Evolutionary conservation across 2,888 invertebrate genomes (phyloP), one percentile per base, ranked within the genome.

Genomic region (Notodonta dromedarius): DNA sequence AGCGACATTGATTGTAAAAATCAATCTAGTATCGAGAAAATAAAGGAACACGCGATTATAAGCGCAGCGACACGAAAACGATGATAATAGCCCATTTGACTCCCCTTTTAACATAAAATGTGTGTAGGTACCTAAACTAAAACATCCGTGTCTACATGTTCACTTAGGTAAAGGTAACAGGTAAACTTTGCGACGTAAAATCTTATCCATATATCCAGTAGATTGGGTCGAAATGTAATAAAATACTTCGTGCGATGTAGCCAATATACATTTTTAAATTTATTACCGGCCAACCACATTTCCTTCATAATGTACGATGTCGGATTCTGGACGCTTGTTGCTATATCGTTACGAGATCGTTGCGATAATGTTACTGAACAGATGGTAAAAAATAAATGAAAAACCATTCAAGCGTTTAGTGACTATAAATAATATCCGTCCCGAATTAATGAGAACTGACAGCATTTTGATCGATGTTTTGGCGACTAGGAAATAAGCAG

Each of bases 201-300:
- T 73, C 57, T 71, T 62, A 61, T 60, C 61, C 61, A 65, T 61
- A 70, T 52, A 64, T 63, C 58, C 51, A 5, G 52, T 60, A 63
- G 61, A 71, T 69, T 69, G 63, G 64, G 64, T 69, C 64, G 56
- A n/a, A 55, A 61, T 46, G 73, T 63, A 65, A 69, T 74, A 71
- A 73, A 69, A 74, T 71, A 78, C 61, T 56, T 44, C 48, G 62
- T 58, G 56, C 66, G 65, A 69, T 71, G 71, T 70, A 67, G 51
- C 59, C 66, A 63, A 66, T 74, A 83, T n/a, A 77, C 80, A 83
- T 83, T 84, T 84, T 82, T 82, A 83, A 85, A 81, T 82, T 80
- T 83, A 83, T 79, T 73, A 73, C 80, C 77, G 77, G 71, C 71
- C 69, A 64, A 67, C 65, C 63, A 77, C 76, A 69, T 64, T 77